Evolutionary conservation across 2,888 invertebrate species (phyloP), one percentile per base, ranked within the genome.

Genomic region (Lasioglossum oenotherae): DNA sequence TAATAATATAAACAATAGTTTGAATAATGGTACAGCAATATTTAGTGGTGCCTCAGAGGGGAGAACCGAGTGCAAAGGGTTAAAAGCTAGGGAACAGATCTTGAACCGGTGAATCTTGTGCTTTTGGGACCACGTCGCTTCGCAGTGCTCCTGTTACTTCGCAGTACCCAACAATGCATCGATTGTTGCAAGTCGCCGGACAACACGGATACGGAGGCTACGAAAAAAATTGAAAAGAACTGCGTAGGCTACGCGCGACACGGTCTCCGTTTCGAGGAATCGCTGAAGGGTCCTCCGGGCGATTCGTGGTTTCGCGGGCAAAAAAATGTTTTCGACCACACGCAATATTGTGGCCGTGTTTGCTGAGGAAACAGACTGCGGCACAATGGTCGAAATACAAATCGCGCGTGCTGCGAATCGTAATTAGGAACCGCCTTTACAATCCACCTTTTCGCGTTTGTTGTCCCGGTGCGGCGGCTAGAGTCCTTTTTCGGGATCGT

Each of bases 261-360:
- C 46, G 19, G 27, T n/a, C 35, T 27, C 44, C 44, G 53, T 12
- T 85, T 82, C 79, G 77, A 53, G 46, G 82, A 82, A 87, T 46
- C 49, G 60, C 67, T 82, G 78, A 74, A 88, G 83, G 72, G 74
- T 83, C 77, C 83, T 78, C 64, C 35, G 78, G 60, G n/a, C 31
- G 71, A 60, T 80, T 78, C 72, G 64, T 31, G 27, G 77, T 83
- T 88, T 85, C 53, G 83, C 85, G 80, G 71, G 79, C 73, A 74
- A 78, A 53, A 80, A 85, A 87, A 75, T 86, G 83, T 81, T 88
- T 88, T 86, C 82, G 91, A 75, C 91, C 91, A 88, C 91, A 89
- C 89, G 89, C 88, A 74, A 82, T 86, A 89, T 79, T 67, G 73
- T 60, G 71, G 35, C 74, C 82, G 46, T 91, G 88, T 91, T 91